Base-by-base conservation (phyloP, 2,113 vertebrate genomes). In the Uria lomvia region DNA sequence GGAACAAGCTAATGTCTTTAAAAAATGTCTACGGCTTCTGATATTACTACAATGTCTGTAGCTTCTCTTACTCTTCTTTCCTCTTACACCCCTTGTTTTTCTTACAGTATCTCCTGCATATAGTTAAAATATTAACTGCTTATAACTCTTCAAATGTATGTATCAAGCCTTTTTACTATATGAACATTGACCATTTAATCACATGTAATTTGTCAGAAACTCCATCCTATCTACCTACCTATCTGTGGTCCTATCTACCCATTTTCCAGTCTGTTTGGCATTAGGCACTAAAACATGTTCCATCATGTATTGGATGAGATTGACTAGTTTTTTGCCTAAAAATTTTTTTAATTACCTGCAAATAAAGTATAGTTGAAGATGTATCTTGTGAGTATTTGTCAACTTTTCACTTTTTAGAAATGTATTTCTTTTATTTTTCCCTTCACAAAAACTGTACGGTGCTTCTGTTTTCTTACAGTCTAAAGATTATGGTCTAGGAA, bases 301-400 rank as follows among this genome's bases (percentile, higher is more conserved):
- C 40, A 32, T 88, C 75, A 86, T 81, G 50, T 88, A 71, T 38
- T 87, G 55, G 45, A 59, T 90, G 72, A 96, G 53, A 89, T 22
- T 82, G 67, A 75, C 36, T 92, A 93, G 49, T 21, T 96, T 96
- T 95, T 95, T 87, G 72, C 79, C 75, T 80, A 91, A 90, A 94
- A 71, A 47, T 80, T 36, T 96, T 96, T 95, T 88, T 86, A 95
- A 86, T 83, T 82, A 93, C 36, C 65, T 95, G 88, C 86, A 92
- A 96, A 97, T 95, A 96, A 97, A 97, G 90, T 82, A 84, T 91
- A 94, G 88, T 86, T 93, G 88, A 96, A 93, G 90, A 92, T 78
- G 65, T 86, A 65, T 88, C 95, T 95, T 93, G 87, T 67, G 55
- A 88, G 42, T 74, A 38, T 92, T 90, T 93, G 71, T 90, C 85